These are phyloP conservation scores for Pachyseris speciosa DNA, from an alignment of 64 coral and sea anemone species.

Conservation along the genomic window DNA sequence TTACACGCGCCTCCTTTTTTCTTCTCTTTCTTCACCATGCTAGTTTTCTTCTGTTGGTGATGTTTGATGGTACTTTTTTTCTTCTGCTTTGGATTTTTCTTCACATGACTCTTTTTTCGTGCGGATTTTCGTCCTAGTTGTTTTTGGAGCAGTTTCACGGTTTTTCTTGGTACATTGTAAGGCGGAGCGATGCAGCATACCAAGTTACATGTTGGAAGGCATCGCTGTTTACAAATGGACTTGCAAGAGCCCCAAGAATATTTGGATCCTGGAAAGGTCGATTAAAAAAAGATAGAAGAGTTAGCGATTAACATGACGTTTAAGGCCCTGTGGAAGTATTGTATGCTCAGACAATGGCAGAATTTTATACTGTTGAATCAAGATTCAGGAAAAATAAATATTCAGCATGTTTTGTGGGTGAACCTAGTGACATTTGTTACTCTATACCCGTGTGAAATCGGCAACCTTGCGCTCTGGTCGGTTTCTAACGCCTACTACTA, in stretches of 20 bases:
- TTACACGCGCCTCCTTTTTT: conserved; percentile 25
- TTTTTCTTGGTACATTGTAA: conserved; percentile 5
- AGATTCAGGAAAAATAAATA: no score
- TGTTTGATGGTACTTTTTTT: background rate
- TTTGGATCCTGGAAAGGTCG: background rate
- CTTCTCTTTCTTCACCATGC: background rate
- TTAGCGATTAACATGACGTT: no score
- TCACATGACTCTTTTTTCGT: background rate
- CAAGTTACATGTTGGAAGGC: conserved; percentile 62
- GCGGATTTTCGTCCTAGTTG: background rate
- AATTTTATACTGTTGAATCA: no score
- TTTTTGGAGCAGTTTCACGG: conserved; percentile 11
- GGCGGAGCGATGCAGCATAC: conserved; percentile 57
- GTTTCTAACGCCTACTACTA: no score
- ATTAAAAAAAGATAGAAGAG: background rate
- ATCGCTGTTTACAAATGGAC: conserved; percentile 49
- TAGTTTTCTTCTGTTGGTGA: background rate
- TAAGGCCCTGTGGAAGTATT: no score
- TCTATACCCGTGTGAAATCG: no score
- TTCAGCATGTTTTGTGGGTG: no score
- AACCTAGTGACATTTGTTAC: no score
- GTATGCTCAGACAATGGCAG: no score
- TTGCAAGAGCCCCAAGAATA: conserved; percentile 11
- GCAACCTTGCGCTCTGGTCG: no score
- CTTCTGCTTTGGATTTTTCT: background rate